Evolutionary conservation across 2,113 vertebrate genomes (phyloP), one percentile per base, ranked within the genome.

Genomic region (Pardalotus punctatus): DNA sequence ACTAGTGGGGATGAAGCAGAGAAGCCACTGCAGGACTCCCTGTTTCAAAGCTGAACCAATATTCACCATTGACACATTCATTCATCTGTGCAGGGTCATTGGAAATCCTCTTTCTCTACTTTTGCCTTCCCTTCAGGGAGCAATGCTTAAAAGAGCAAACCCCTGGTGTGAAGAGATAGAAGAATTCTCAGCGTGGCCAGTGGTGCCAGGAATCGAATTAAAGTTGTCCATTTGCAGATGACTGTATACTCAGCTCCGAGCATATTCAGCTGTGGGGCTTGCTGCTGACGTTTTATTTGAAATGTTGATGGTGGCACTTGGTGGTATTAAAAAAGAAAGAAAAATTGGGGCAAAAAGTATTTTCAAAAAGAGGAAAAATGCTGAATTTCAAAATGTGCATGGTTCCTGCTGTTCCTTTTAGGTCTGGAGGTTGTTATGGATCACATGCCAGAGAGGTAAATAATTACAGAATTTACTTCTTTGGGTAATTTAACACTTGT

Each of bases 101-200:
- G 98, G 98, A 98, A 98, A 98, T 98, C 98, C 97, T 98, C 98
- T 97, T 98, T 98, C 97, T 97, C 97, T 98, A 96, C 97, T 97
- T 98, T 98, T 98, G 96, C 97, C 96, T 98, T 98, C 98, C 97
- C 98, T 98, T 98, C 98, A 98, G 98, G 98, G 98, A 98, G 98
- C 98, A 97, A 51, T 98, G 96, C 97, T 98, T 98, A 98, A 98
- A 98, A 98, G 98, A 98, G 93, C 97, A 98, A 98, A 98, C 98
- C 98, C 98, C 98, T 98, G 97, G 96, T 98, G 98, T 98, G 98
- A 98, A 97, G 95, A 98, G 97, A 98, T 96, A 97, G 98, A 98
- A 97, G 95, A 97, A 98, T 97, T 98, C 98, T 98, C 97, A 98
- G 97, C 95, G 66, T 86, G 48, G 96, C 97, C 98, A 97, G 93